Percentiles rank a stretch among this genome's conserved stretches.
These are phyloP conservation scores for Cinara cedri DNA, from an alignment of 2,888 invertebrate genomes.

Conservation along the genomic window DNA sequence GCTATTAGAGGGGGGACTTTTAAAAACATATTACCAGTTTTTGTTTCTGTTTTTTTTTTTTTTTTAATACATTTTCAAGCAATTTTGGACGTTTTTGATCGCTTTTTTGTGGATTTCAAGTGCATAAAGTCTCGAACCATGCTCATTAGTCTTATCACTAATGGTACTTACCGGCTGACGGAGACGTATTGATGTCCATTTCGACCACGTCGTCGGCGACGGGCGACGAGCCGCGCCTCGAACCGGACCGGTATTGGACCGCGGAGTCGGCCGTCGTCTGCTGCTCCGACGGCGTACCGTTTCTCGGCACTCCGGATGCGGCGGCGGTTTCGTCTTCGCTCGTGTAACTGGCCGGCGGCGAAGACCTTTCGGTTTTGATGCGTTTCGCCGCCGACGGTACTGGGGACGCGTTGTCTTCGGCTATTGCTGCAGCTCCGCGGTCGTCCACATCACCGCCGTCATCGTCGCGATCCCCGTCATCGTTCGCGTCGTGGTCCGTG, in stretches of 20 bases:
- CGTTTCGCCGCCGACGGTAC: slow-evolving; percentile 14
- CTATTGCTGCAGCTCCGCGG: neutral
- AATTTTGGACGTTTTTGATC: no score
- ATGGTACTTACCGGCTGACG: slow-evolving; percentile 9
- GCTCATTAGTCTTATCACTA: no score
- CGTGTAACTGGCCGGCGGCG: slow-evolving; percentile 18
- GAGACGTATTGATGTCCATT: slow-evolving; percentile 44
- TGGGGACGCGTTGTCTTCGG: neutral
- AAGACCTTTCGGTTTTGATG: slow-evolving; percentile 31
- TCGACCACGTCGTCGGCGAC: slow-evolving; percentile 44
- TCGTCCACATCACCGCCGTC: neutral
- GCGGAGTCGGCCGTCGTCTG: neutral
- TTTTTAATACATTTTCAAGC: no score
- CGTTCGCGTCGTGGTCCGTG: neutral
- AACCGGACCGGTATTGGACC: neutral
- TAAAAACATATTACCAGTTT: no score
- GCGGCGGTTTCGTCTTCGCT: slow-evolving; percentile 14
- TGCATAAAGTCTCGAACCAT: no score
- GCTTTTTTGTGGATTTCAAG: no score
- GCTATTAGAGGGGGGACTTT: no score
- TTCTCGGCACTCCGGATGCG: no score
- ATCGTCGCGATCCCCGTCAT: neutral
- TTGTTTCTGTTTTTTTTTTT: no score
- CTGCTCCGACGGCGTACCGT: neutral
- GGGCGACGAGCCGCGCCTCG: neutral